Evolutionary conservation across 2,113 vertebrate species (phyloP).

Genomic region (Hemichromis elongatus): DNA sequence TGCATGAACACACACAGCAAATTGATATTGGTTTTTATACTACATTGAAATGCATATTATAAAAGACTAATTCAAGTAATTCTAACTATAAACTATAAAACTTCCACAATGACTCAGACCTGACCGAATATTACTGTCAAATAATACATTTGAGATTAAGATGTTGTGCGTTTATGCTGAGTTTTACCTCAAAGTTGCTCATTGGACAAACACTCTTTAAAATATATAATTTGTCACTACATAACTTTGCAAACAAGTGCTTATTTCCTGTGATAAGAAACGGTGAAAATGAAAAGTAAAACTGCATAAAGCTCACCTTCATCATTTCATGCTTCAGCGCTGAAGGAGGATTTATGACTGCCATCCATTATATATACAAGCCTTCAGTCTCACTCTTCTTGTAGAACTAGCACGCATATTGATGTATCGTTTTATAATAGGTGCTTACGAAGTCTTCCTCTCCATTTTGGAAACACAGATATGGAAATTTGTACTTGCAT

Average conservation of each 20-base stretch:
- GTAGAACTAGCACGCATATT: neutral
- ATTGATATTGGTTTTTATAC: neutral
- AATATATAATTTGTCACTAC: neutral
- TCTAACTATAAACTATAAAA: neutral
- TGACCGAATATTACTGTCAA: neutral
- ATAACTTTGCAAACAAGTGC: neutral
- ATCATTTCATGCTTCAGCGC: neutral
- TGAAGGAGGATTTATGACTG: neutral
- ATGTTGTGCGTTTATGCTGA: neutral
- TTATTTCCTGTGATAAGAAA: neutral
- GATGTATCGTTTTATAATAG: neutral
- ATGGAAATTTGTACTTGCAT: neutral
- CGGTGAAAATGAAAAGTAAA: neutral
- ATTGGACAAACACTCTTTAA: neutral
- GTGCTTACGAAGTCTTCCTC: neutral
- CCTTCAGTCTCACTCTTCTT: neutral
- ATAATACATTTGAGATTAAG: neutral
- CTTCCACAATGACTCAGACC: neutral
- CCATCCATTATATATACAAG: neutral
- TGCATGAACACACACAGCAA: neutral
- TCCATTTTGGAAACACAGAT: neutral
- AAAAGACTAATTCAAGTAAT: neutral
- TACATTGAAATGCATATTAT: neutral
- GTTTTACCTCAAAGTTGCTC: neutral
- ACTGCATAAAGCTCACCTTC: neutral